Percentiles rank a stretch among this genome's conserved stretches.
Conservation (phyloP, 35 echinoderm and acorn worm genomes). For the Eucidaris tribuloides region DNA sequence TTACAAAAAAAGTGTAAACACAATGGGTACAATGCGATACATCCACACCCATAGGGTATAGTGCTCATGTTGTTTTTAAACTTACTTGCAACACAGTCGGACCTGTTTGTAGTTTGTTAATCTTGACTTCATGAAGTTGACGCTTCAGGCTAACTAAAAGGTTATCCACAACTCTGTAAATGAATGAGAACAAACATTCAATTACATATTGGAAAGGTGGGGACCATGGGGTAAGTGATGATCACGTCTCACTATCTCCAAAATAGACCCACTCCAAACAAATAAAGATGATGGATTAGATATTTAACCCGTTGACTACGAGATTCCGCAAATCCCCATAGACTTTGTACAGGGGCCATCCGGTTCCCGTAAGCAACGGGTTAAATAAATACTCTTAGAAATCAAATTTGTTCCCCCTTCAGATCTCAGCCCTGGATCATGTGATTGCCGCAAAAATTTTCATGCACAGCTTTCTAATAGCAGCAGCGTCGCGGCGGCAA, state of each 20-base stretch:
- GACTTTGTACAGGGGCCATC: too few species aligned
- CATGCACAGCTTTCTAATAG: too few species aligned
- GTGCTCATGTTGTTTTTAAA: background rate
- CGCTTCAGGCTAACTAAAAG: constrained; percentile 26
- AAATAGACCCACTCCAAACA: background rate
- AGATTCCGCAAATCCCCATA: too few species aligned
- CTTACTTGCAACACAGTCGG: constrained; percentile 45
- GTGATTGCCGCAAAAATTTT: too few species aligned
- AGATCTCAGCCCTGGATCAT: too few species aligned
- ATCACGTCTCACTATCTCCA: background rate
- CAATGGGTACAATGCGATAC: background rate
- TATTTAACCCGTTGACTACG: too few species aligned
- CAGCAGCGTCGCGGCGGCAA: too few species aligned
- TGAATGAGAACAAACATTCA: background rate
- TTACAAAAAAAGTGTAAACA: constrained; percentile 7
- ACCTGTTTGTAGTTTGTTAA: constrained; percentile 38
- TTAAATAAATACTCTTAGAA: background rate
- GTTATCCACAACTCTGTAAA: constrained; percentile 26
- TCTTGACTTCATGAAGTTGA: constrained; percentile 30
- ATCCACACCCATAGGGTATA: background rate
- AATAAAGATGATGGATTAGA: background rate
- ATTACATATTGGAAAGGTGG: background rate
- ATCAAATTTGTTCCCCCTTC: background rate
- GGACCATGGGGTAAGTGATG: background rate
- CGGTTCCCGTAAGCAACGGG: too few species aligned